Conservation (phyloP, 2,888 invertebrate species). For the Stictocephala bisonia region DNA sequence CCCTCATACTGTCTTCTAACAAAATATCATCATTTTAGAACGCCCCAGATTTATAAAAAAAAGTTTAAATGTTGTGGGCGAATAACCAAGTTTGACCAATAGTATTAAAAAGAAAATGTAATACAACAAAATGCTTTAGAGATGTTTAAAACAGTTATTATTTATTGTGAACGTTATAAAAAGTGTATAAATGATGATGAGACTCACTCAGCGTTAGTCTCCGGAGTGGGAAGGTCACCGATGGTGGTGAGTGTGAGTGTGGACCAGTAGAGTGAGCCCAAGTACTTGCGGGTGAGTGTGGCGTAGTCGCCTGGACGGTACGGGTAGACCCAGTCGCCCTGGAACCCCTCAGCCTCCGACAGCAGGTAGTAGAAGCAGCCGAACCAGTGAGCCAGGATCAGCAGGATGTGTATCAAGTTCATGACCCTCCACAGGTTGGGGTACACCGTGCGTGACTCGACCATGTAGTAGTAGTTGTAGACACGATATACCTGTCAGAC, state of each 20-base stretch:
- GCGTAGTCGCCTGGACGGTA: conserved; percentile 90
- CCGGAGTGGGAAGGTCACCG: conserved; percentile 95
- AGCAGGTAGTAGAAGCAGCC: conserved; percentile 97
- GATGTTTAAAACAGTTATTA: too few species aligned
- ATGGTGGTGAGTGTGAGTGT: conserved; percentile 95
- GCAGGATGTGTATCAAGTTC: conserved; percentile 93
- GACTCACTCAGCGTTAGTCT: conserved; percentile 96
- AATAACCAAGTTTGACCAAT: too few species aligned
- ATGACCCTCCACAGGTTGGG: conserved; percentile 96
- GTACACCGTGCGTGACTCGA: conserved; percentile 94
- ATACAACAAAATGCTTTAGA: too few species aligned
- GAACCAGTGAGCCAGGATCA: conserved; percentile 97
- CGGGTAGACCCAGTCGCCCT: conserved; percentile 93
- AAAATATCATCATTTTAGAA: too few species aligned
- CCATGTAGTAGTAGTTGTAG: conserved; percentile 94
- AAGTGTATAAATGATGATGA: too few species aligned
- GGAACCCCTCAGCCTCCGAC: conserved; percentile 82
- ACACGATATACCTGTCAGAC: conserved; percentile 90
- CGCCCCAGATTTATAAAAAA: too few species aligned
- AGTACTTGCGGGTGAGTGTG: conserved; percentile 90
- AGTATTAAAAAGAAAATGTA: too few species aligned
- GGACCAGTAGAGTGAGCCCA: conserved; percentile 96
- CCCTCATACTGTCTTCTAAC: too few species aligned
- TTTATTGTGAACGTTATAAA: too few species aligned
- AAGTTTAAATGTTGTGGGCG: too few species aligned